Conservation (phyloP, 2,888 invertebrate species). For the Sphecodes monilicornis region DNA sequence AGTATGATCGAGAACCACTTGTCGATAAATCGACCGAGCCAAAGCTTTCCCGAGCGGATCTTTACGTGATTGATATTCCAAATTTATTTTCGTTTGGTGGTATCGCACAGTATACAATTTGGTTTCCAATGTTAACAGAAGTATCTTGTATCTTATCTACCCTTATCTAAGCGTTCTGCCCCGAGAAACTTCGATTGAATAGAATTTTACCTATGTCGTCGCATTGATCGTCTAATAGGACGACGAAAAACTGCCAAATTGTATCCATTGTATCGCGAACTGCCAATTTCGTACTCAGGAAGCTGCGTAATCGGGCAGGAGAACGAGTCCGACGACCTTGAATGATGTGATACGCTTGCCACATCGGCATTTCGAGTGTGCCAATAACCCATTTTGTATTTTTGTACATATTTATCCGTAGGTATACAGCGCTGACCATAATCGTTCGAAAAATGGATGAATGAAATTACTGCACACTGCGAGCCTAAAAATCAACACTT, state of each 20-base stretch:
- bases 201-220: not conserved
- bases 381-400: slow-evolving; percentile 81
- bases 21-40: not conserved
- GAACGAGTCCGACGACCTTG: slow-evolving; percentile 27
- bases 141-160: not conserved
- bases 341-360: slow-evolving; percentile 67
- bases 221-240: not conserved
- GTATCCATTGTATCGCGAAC: slow-evolving; percentile 28
- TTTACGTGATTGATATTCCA: not conserved
- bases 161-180: not conserved
- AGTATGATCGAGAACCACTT: not conserved
- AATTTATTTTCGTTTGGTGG: not conserved
- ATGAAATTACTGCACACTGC: not conserved
- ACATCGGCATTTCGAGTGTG: slow-evolving; percentile 76
- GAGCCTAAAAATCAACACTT: not conserved
- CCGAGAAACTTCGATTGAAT: not conserved
- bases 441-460: not conserved
- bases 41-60: not conserved
- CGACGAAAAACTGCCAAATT: slow-evolving; percentile 16
- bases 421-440: not conserved
- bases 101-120: not conserved
- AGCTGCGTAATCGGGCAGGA: slow-evolving; percentile 17
- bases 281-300: slow-evolving; percentile 60
- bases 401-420: slow-evolving; percentile 79
- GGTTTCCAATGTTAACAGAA: not conserved